Percentiles rank a stretch among this genome's conserved stretches.
These are phyloP conservation scores for Peucedramus taeniatus DNA, from an alignment of 2,113 vertebrate species.

Conservation along the genomic window DNA sequence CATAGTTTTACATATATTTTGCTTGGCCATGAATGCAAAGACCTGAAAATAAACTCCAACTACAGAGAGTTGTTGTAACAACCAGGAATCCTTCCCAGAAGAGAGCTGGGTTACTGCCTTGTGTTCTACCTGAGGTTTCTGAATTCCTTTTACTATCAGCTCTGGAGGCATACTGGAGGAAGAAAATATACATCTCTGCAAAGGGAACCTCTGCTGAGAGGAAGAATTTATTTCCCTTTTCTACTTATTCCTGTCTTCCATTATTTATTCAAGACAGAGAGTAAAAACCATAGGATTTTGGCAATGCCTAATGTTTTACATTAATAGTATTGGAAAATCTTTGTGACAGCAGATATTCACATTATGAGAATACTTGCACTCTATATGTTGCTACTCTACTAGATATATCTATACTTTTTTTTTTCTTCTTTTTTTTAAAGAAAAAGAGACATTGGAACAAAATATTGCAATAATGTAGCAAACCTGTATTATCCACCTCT, in stretches of 20 bases:
- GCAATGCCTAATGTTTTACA: constrained; percentile 10
- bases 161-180: not conserved
- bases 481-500: not conserved
- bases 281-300: constrained; percentile 1
- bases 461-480: not conserved
- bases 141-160: not conserved
- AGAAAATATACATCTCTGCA: not conserved
- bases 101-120: not conserved
- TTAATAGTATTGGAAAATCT: not conserved
- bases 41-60: not conserved
- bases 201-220: not conserved
- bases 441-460: not conserved
- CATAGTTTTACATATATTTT: not conserved
- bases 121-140: not conserved
- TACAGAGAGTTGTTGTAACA: not conserved
- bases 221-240: constrained; percentile 24
- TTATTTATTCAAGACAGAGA: not conserved
- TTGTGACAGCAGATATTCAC: not conserved
- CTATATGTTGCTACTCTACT: not conserved
- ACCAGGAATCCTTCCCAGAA: not conserved
- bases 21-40: not conserved
- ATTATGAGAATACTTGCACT: not conserved
- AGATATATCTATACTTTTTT: not conserved
- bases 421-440: not conserved
- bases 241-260: not conserved